These are phyloP conservation scores for Brachyptera putata DNA, from an alignment of 2,888 invertebrate species.

Conservation along the genomic window DNA sequence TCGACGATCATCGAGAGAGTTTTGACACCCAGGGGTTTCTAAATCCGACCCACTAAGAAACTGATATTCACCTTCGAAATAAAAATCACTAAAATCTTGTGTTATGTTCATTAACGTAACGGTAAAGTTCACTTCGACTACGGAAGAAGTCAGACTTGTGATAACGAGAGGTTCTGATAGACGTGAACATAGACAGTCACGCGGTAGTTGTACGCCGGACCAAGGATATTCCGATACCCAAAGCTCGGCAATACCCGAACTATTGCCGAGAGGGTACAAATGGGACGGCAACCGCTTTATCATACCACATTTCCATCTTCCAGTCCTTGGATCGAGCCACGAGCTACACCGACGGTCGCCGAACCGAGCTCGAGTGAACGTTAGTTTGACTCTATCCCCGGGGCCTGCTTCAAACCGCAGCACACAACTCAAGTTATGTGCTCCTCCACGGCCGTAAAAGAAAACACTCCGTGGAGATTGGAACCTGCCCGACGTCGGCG, in stretches of 20 bases:
- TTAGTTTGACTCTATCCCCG: constrained; percentile 64
- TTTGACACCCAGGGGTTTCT: constrained; percentile 54
- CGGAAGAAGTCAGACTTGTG: constrained; percentile 63
- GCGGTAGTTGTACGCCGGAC: constrained; percentile 60
- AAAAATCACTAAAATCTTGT: constrained; percentile 74
- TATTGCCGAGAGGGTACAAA: constrained; percentile 40
- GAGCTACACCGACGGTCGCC: constrained; percentile 65
- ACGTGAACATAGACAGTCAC: constrained; percentile 71
- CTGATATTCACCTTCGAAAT: constrained; percentile 58
- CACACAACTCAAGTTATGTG: constrained; percentile 68
- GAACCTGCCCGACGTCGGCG: constrained; percentile 54
- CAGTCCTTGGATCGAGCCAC: constrained; percentile 60
- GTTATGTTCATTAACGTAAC: constrained; percentile 75
- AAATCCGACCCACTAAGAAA: constrained; percentile 52
- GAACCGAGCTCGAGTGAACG: constrained; percentile 64
- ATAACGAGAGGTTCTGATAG: constrained; percentile 61
- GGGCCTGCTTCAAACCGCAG: constrained; percentile 69
- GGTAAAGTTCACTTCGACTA: constrained; percentile 68
- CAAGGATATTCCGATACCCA: constrained; percentile 66
- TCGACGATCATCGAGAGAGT: constrained; percentile 61
- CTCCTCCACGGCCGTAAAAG: constrained; percentile 76
- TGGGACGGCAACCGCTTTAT: constrained; percentile 40
- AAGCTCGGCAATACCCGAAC: constrained; percentile 55
- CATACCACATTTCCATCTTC: constrained; percentile 61
- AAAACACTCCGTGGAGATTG: constrained; percentile 76